These are phyloP conservation scores for Pemphigus obesinymphae DNA, from an alignment of 1,140 invertebrate genomes.

Conservation along the genomic window DNA sequence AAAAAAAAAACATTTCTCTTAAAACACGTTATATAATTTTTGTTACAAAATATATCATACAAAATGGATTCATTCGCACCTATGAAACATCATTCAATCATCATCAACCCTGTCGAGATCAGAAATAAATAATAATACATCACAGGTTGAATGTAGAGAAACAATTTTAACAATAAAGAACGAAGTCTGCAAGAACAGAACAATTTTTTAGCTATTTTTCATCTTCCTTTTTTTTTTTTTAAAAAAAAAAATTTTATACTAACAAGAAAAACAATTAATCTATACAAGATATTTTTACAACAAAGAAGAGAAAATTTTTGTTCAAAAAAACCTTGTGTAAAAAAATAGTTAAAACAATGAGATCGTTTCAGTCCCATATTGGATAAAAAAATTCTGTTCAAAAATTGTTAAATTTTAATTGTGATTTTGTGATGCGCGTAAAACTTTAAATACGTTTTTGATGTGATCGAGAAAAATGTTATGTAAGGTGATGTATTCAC, in stretches of 20 bases:
- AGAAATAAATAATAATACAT: constrained; percentile 39
- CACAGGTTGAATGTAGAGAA: constrained; percentile 14
- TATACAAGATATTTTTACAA: constrained; percentile 38
- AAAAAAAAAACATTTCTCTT: constrained; percentile 28
- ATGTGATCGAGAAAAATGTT: neutral
- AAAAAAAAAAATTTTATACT: neutral
- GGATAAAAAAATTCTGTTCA: constrained; percentile 16
- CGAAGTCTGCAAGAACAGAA: neutral
- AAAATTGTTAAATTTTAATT: neutral
- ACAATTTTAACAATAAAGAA: constrained; percentile 7
- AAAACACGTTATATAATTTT: constrained; percentile 16
- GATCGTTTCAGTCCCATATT: constrained; percentile 40
- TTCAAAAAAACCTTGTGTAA: constrained; percentile 41
- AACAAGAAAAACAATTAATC: constrained; percentile 40
- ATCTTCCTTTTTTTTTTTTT: neutral
- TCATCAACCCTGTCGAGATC: constrained; percentile 2
- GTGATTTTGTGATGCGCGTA: neutral
- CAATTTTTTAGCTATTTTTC: neutral
- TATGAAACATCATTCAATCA: neutral
- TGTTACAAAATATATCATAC: neutral
- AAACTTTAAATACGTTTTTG: neutral
- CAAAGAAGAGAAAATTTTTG: constrained; percentile 39
- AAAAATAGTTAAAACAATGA: constrained; percentile 42
- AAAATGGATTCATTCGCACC: neutral
- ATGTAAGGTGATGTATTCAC: neutral